Evolutionary conservation across 2,113 vertebrate genomes (phyloP).

Genomic region (Cheirogaleus medius): DNA sequence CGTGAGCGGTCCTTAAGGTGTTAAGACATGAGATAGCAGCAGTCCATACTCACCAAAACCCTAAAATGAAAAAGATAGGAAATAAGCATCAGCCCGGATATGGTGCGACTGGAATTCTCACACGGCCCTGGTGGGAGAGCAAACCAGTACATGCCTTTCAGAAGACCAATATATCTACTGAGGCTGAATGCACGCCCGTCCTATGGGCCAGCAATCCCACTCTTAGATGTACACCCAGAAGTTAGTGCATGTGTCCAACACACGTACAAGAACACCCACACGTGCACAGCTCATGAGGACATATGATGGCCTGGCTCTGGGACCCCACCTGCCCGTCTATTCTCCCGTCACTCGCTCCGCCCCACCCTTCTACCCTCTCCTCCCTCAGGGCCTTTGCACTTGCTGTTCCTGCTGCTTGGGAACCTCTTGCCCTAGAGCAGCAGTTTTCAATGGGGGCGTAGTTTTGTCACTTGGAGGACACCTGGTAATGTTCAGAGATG

Average conservation of each 20-base stretch:
- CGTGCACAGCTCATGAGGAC: rapidly evolving
- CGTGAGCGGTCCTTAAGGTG: no score
- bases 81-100: not conserved
- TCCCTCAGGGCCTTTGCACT: not conserved
- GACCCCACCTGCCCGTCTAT: rapidly evolving
- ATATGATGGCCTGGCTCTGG: rapidly evolving
- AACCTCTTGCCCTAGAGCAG: not conserved
- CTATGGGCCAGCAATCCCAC: not conserved
- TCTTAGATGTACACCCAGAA: not conserved
- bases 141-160: not conserved
- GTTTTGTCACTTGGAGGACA: no score
- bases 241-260: not conserved
- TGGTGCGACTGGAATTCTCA: not conserved
- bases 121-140: not conserved
- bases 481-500: not conserved
- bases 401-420: not conserved
- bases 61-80: not conserved
- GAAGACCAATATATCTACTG: rapidly evolving
- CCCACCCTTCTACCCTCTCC: not conserved
- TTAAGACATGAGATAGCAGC: not conserved
- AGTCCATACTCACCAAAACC: not conserved
- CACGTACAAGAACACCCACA: not conserved
- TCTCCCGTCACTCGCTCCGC: rapidly evolving
- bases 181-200: not conserved
- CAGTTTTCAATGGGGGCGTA: rapidly evolving